These are phyloP conservation scores for Fistularia commersonii DNA, from an alignment of 2,797 vertebrate genomes.

Conservation along the genomic window DNA sequence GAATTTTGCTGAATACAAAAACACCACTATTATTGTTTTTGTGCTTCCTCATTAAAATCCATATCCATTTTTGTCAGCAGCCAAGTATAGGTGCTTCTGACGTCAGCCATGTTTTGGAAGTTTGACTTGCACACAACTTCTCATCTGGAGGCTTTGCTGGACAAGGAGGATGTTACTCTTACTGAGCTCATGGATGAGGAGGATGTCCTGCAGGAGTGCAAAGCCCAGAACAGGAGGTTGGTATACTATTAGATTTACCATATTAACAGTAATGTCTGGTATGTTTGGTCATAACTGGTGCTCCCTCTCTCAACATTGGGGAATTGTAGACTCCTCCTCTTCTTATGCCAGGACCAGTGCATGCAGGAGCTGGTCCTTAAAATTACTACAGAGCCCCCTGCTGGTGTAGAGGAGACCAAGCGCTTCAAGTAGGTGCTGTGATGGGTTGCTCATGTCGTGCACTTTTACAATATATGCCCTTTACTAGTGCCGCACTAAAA, in stretches of 20 bases:
- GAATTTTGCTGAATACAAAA: too few relatives aligned
- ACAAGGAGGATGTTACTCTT: slow-evolving; percentile 91
- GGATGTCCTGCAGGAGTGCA: slow-evolving; percentile 96
- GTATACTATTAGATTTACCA: neutral
- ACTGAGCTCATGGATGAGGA: slow-evolving; percentile 94
- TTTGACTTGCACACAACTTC: slow-evolving; percentile 94
- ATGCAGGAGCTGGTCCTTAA: slow-evolving; percentile 92
- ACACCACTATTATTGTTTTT: slow-evolving; percentile 7
- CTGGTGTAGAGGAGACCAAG: slow-evolving; percentile 91
- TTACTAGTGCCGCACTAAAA: neutral
- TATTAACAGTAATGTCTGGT: neutral
- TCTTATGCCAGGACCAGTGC: slow-evolving; percentile 88
- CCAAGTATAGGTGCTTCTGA: slow-evolving; percentile 53
- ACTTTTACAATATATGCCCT: slow-evolving; percentile 3
- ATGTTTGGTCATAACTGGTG: slow-evolving; percentile 7
- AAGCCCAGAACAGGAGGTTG: slow-evolving; percentile 91
- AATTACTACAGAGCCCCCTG: slow-evolving; percentile 89
- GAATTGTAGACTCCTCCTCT: slow-evolving; percentile 82
- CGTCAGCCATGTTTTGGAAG: slow-evolving; percentile 95
- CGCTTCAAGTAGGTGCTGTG: slow-evolving; percentile 90
- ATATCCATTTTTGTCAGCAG: slow-evolving; percentile 11
- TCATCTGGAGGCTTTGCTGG: slow-evolving; percentile 92
- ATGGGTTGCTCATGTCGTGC: slow-evolving; percentile 31
- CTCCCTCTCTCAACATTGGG: slow-evolving; percentile 22
- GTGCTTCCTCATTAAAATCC: neutral